A percentile compares a stretch with the other conserved stretches of the same genome.
These are phyloP conservation scores for Trichogramma dendrolimi DNA, from an alignment of 2,888 invertebrate genomes.

Conservation along the genomic window DNA sequence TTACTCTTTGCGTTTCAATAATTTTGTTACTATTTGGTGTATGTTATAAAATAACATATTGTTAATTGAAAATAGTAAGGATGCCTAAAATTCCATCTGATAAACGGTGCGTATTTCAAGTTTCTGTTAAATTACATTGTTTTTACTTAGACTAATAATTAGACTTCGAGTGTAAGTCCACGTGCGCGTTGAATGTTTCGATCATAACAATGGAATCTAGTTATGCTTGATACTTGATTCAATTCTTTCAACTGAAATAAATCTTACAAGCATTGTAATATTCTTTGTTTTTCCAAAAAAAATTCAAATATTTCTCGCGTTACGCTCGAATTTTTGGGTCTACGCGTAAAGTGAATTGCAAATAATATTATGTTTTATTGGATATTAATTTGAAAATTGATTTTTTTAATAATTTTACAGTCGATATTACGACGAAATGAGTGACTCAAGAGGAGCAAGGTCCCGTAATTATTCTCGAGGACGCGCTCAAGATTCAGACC, in stretches of 20 bases:
- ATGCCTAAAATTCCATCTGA: constrained; percentile 24
- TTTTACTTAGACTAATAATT: too few species aligned
- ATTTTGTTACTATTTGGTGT: neutral
- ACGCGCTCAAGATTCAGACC: neutral
- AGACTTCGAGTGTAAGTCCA: too few species aligned
- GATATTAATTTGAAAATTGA: neutral
- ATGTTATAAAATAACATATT: neutral
- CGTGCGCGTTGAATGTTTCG: too few species aligned
- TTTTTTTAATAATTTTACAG: constrained; percentile 9
- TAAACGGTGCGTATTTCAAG: constrained; percentile 21
- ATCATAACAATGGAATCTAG: too few species aligned
- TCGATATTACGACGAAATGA: constrained; percentile 23
- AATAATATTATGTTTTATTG: neutral
- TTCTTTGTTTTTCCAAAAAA: too few species aligned
- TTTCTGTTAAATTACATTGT: neutral
- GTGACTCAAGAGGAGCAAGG: constrained; percentile 7
- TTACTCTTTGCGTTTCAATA: neutral
- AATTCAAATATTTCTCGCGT: too few species aligned
- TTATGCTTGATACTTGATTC: too few species aligned
- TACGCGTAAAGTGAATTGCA: neutral
- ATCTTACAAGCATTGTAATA: too few species aligned
- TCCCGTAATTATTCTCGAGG: constrained; percentile 9
- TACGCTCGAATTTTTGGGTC: too few species aligned
- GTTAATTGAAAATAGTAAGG: neutral
- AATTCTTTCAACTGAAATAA: too few species aligned